Base-by-base conservation (phyloP, 2,113 vertebrate species). In the Etia nguti region DNA sequence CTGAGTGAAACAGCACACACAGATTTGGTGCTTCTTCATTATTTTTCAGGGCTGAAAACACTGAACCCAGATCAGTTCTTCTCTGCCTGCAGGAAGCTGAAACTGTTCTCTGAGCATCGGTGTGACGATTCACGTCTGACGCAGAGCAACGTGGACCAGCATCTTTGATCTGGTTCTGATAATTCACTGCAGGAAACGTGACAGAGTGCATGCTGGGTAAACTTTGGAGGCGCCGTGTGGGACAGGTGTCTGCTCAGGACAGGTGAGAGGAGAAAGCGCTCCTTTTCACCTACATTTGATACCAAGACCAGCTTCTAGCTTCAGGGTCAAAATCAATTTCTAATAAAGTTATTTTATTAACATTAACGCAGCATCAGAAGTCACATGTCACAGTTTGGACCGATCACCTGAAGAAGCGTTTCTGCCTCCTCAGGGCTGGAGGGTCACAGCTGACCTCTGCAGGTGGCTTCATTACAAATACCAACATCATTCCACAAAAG, bases 311-410 rank as follows among this genome's bases (percentile, higher is more conserved):
- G 7, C 36, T 68, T 41, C 36, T 24, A 41, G 36, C 62, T 68
- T 41, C 4, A 41, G 62, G 62, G 4, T 41, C 34, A 38, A 29
- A 57, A 38, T 22, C 10, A 2, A 8, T 65, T 68, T 38, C 34
- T 2, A 68, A 68, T 68, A 68, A 65, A 65, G 60, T n/a, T 13
- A 65, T 38, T 38, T 65, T 65, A 38, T 65, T 65, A 62, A 62
- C 59, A 60, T 60, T 60, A 36, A 62, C 59, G 7, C 31, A 62
- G 59, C 31, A n/a, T 62, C 59, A n/a, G 31, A 65, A 31, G 18
- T 38, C 60, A 65, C 60, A 65, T 0, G 60, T 36, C 31, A 38
- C 18, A n/a, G 18, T 62, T 0, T 62, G 60, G 10, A 36, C 60
- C 10, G 31, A 41, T 41, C 38, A 11, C 38, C 10, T 41, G 38